phyloP scores from a whole-genome alignment of 2,888 invertebrate species.

The Aquatica leii region DNA sequence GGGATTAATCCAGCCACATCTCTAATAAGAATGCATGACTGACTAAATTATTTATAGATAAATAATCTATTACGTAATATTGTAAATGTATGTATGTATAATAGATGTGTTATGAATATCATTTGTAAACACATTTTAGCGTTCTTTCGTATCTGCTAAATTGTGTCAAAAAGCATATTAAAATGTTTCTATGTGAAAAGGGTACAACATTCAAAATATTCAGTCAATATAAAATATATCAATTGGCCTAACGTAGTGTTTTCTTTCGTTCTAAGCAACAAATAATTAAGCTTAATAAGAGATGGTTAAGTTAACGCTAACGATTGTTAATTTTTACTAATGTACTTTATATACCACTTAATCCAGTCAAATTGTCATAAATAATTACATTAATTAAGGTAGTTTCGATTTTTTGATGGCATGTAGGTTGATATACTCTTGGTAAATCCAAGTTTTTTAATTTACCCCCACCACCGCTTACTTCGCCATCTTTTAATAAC shows the following conservation, averaged over 20 bases:
- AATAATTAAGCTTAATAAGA: no score
- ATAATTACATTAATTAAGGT: no score
- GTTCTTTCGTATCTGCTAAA: slow-evolving; percentile 17
- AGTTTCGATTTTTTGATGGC: no score
- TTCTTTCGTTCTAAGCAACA: slow-evolving; percentile 10
- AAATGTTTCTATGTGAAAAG: slow-evolving; percentile 58
- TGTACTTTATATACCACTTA: no score
- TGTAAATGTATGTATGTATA: slow-evolving; percentile 57
- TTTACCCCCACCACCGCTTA: no score
- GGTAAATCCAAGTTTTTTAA: no score
- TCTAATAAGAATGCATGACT: slow-evolving; percentile 67
- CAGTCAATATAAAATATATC: slow-evolving; percentile 62
- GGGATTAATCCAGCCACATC: slow-evolving; percentile 79
- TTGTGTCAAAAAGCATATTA: slow-evolving; percentile 27
- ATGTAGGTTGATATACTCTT: no score
- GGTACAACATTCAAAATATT: slow-evolving; percentile 61
- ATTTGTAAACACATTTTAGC: slow-evolving; percentile 22
- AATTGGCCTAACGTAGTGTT: slow-evolving; percentile 57
- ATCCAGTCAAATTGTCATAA: no score
- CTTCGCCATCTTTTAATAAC: no score
- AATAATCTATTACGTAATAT: slow-evolving; percentile 49
- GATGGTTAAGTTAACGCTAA: no score
- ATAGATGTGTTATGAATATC: slow-evolving; percentile 49
- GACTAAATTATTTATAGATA: slow-evolving; percentile 34
- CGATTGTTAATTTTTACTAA: no score